A percentile compares a stretch with the other conserved stretches of the same genome.
Evolutionary conservation across 2,113 vertebrate species (phyloP).

Genomic region (Halichoerus grypus): DNA sequence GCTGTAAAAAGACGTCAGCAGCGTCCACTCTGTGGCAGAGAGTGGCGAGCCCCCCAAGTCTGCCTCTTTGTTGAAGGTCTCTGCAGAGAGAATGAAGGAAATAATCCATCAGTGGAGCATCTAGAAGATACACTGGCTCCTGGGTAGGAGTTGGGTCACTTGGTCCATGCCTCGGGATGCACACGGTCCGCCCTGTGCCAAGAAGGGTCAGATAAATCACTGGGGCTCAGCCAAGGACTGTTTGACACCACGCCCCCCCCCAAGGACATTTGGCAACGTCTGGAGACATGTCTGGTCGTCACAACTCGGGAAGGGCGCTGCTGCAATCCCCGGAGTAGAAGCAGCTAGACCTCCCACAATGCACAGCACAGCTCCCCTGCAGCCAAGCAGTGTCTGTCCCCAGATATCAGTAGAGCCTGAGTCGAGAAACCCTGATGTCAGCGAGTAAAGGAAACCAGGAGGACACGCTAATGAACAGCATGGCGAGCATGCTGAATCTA

Average conservation of each 20-base stretch:
- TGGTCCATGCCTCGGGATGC: no score
- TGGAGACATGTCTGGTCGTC: neutral
- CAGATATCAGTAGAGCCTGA: neutral
- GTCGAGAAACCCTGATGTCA: neutral
- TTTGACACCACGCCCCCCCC: neutral
- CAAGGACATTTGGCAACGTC: neutral
- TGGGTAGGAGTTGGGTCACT: neutral
- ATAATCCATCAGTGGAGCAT: neutral
- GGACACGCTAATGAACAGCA: fast-evolving
- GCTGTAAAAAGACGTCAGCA: no score
- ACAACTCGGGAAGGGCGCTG: no score
- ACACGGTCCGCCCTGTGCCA: neutral
- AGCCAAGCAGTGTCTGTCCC: neutral
- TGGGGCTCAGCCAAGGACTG: neutral
- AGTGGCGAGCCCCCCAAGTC: neutral
- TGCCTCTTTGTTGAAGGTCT: neutral
- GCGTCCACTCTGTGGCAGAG: neutral
- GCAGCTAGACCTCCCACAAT: neutral
- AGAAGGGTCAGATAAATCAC: neutral
- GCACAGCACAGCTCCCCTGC: no score
- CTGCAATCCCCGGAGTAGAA: no score
- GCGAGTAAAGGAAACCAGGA: neutral
- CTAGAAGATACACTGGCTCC: neutral
- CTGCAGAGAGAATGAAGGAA: neutral
- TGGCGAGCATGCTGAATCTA: neutral